Percentiles rank a stretch among this genome's conserved stretches.
Evolutionary conservation across 2,113 vertebrate genomes (phyloP).

Genomic region (Porphyrio hochstetteri): DNA sequence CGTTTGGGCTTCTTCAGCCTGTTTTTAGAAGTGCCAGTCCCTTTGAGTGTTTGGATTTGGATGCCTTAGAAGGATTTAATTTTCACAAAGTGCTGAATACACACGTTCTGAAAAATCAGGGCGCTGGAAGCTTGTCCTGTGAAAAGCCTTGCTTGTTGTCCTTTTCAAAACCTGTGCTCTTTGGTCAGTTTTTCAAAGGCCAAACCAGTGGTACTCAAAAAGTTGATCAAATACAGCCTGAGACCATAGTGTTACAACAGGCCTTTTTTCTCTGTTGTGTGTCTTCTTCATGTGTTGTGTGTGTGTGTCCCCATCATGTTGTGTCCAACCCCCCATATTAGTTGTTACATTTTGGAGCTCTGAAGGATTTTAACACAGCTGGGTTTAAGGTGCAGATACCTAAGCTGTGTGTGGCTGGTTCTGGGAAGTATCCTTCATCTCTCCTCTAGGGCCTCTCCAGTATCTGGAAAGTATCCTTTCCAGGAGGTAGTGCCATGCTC

Average conservation of each 20-base stretch:
- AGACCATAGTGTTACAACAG: background rate
- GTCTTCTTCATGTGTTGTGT: no score
- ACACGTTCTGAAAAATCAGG: background rate
- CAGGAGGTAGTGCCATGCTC: background rate
- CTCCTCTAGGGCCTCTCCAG: background rate
- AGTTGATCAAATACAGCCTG: background rate
- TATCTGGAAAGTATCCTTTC: background rate
- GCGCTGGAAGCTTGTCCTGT: background rate
- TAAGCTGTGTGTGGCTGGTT: background rate
- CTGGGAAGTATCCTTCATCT: background rate
- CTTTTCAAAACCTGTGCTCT: background rate
- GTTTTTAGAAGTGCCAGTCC: background rate
- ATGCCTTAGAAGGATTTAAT: background rate
- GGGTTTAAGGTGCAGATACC: constrained; percentile 29
- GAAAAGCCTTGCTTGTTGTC: background rate
- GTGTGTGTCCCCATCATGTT: no score
- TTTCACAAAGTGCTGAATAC: background rate
- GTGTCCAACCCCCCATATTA: background rate
- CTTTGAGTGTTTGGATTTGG: background rate
- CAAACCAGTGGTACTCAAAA: background rate
- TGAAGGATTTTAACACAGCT: background rate
- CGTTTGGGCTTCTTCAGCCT: background rate
- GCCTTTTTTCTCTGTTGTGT: background rate
- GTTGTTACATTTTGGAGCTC: background rate
- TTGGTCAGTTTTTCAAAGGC: background rate